These are phyloP conservation scores for Callaeas wilsoni DNA, from an alignment of 2,113 vertebrate species.

Conservation along the genomic window DNA sequence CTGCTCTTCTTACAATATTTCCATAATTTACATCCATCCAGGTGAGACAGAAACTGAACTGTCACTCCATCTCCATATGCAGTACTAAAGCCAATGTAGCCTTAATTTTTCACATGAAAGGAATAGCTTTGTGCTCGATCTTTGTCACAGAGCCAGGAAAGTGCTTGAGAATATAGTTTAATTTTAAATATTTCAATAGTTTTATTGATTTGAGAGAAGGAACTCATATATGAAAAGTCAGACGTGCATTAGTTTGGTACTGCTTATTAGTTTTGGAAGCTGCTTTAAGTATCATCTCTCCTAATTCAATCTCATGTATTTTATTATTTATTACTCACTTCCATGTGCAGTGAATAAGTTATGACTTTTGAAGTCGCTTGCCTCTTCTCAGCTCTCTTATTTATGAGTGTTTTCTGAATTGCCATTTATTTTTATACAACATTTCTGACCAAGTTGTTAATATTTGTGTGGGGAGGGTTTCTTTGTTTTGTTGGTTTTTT, in stretches of 20 bases:
- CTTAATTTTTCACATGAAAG: background rate
- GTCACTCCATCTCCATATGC: background rate
- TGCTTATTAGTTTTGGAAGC: conserved; percentile 19
- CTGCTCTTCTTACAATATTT: background rate
- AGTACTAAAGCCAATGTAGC: background rate
- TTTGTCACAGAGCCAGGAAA: background rate
- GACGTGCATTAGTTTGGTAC: background rate
- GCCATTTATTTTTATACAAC: background rate
- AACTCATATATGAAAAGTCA: background rate
- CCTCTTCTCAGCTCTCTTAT: background rate
- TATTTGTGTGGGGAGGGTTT: background rate
- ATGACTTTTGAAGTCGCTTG: background rate
- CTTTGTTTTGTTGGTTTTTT: background rate
- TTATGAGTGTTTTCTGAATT: background rate
- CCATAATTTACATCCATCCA: background rate
- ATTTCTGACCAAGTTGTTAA: background rate
- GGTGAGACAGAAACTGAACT: background rate
- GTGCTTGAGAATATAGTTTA: background rate
- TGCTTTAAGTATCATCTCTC: background rate
- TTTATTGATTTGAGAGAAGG: conserved; percentile 20
- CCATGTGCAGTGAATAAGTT: background rate
- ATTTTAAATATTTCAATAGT: conserved; percentile 40
- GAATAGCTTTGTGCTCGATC: background rate
- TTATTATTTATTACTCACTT: conserved; percentile 33
- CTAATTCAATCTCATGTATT: conserved; percentile 4